Conservation (phyloP, 2,113 vertebrate genomes). For the Colossoma macropomum region DNA sequence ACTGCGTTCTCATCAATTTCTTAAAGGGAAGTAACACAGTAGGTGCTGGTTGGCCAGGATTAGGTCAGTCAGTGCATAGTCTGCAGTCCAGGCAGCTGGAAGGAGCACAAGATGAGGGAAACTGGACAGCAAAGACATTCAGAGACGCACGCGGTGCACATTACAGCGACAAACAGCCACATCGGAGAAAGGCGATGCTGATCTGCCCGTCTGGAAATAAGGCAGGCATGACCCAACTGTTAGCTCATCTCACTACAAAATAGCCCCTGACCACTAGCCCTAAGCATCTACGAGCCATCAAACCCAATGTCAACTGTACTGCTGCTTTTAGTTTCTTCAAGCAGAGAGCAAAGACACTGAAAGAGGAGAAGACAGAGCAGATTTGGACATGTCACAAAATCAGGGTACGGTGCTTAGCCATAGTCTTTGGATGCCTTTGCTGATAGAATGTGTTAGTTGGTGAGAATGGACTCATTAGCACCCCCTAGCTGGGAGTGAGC, state of each 20-base stretch:
- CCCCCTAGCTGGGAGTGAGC: constrained; percentile 89
- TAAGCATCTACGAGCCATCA: neutral
- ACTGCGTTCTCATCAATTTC: neutral
- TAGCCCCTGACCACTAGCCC: neutral
- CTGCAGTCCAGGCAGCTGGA: constrained; percentile 23
- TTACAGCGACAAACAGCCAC: neutral
- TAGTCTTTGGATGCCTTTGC: constrained; percentile 51
- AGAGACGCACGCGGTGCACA: neutral
- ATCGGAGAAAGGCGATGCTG: neutral
- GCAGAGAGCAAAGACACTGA: neutral
- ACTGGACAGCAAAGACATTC: constrained; percentile 39
- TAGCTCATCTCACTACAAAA: neutral
- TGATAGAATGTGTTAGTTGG: constrained; percentile 3
- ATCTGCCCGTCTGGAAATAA: neutral
- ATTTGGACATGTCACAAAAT: neutral
- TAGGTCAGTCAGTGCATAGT: constrained; percentile 45
- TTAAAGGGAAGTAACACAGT: constrained; percentile 27
- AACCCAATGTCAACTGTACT: neutral
- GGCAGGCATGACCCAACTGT: neutral
- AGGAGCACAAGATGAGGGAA: neutral
- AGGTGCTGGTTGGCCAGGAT: constrained; percentile 10
- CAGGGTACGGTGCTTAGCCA: neutral
- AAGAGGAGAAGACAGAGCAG: neutral
- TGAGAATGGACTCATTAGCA: constrained; percentile 53
- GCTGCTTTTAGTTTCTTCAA: neutral